These are phyloP conservation scores for Hydropotes inermis DNA, from an alignment of 2,113 vertebrate species.

Conservation along the genomic window DNA sequence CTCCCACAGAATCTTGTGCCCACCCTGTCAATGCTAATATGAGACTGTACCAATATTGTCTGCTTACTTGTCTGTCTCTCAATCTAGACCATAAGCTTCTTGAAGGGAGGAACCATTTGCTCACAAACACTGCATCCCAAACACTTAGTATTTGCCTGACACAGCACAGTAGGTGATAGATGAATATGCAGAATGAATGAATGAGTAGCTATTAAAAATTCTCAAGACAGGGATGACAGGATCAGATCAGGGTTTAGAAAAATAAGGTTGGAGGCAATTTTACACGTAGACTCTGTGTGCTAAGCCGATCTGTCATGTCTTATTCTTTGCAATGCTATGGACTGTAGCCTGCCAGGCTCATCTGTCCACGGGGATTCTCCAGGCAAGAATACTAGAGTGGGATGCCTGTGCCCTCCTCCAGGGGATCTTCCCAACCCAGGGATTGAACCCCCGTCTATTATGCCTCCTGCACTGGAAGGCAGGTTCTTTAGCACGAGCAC, in stretches of 20 bases:
- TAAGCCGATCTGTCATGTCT: neutral
- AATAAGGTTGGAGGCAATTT: conserved; percentile 23
- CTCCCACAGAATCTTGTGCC: neutral
- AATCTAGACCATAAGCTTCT: neutral
- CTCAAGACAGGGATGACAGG: neutral
- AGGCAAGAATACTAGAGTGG: neutral
- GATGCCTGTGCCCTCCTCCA: neutral
- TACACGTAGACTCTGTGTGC: neutral
- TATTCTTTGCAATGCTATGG: neutral
- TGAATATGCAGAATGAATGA: conserved; percentile 15
- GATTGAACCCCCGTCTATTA: neutral
- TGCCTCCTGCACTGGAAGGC: neutral
- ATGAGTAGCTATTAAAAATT: conserved; percentile 14
- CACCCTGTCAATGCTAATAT: neutral
- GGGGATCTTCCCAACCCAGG: neutral
- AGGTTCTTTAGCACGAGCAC: neutral
- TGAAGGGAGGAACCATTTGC: neutral
- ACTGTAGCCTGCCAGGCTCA: neutral
- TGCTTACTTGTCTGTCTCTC: neutral
- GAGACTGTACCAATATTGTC: neutral
- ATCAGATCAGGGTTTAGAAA: conserved; percentile 33
- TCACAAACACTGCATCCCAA: neutral
- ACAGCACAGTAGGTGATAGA: neutral
- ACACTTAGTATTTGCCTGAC: neutral
- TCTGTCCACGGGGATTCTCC: neutral